A percentile compares a stretch with the other conserved stretches of the same genome.
Conservation (phyloP, 2,888 invertebrate genomes). For the Acrobasis consociella region DNA sequence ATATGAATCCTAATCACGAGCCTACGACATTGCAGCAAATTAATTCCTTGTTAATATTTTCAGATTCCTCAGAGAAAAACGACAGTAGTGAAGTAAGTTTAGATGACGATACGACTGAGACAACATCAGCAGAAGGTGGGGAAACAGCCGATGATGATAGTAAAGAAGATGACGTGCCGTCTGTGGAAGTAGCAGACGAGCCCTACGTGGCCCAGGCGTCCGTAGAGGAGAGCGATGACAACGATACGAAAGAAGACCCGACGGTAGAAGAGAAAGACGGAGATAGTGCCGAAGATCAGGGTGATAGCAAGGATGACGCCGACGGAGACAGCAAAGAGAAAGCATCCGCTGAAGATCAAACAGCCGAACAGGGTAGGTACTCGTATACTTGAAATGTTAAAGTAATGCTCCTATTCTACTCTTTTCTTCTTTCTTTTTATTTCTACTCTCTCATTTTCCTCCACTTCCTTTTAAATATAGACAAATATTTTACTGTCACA, state of each 20-base stretch:
- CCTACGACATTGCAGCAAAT: background rate
- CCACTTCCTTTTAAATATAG: no score
- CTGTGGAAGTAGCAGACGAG: constrained; percentile 76
- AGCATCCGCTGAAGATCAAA: constrained; percentile 76
- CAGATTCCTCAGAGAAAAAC: constrained; percentile 77
- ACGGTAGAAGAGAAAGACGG: constrained; percentile 51
- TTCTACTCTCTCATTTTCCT: no score
- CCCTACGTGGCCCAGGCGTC: constrained; percentile 74
- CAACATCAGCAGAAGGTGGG: constrained; percentile 64
- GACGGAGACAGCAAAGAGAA: constrained; percentile 62
- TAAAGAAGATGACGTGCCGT: constrained; percentile 62
- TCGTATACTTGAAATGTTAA: no score
- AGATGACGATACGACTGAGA: constrained; percentile 72
- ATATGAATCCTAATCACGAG: background rate
- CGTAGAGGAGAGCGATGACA: constrained; percentile 64
- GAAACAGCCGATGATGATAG: constrained; percentile 52
- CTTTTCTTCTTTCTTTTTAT: no score
- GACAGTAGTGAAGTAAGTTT: constrained; percentile 78
- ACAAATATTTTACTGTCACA: no score
- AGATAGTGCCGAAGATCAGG: constrained; percentile 60
- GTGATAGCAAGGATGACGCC: constrained; percentile 45
- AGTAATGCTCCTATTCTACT: no score
- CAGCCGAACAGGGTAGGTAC: constrained; percentile 65
- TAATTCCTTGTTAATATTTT: constrained; percentile 32
- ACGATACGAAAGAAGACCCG: constrained; percentile 64